Base-by-base conservation (phyloP, 1,140 invertebrate species). In the Tetramorium simillimum region DNA sequence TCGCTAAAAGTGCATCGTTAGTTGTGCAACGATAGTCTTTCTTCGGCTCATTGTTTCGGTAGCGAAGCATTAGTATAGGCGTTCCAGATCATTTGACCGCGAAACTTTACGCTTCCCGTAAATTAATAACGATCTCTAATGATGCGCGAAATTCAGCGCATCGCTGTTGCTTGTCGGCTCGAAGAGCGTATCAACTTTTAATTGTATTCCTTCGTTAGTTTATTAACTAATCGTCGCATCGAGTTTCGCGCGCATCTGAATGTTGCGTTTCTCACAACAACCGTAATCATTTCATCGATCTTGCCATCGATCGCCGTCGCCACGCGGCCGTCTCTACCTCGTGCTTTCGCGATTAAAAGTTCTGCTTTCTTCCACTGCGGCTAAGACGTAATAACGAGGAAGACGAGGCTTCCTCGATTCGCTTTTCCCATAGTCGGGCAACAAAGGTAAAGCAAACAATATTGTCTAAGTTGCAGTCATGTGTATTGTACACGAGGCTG, bases 111-210 rank as follows among this genome's bases (percentile, higher is more conserved):
- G 51, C 40, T 75, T 84, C 9, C 69, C 37, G 40, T 84, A 84
- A 84, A 84, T 84, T 84, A 84, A 62, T 84, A 84, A 84, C 80
- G n/a, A 73, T 84, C 80, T 84, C 80, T 84, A 84, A 84, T 84
- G 80, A 75, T 75, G 80, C 53, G 56, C 28, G 69, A 84, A 84
- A 84, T 84, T 84, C 53, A 49, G 40, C n/a, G 21, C 14, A 56
- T 12, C 46, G 10, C 21, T 14, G 46, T 12, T 49, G 56, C 24
- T 77, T 9, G 40, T 14, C 12, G 46, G 4, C n/a, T 65, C 76
- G 62, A 21, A 51, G 14, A 69, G n/a, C n/a, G 14, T 14, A 70
- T 37, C 43, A 84, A 84, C 69, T 84, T 82, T 33, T 84, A 84
- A 84, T 84, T 84, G 53, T 46, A 46, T 72, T 72, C 24, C n/a